Conservation (phyloP, 2,888 invertebrate species). For the Lasioglossum leucozonium region DNA sequence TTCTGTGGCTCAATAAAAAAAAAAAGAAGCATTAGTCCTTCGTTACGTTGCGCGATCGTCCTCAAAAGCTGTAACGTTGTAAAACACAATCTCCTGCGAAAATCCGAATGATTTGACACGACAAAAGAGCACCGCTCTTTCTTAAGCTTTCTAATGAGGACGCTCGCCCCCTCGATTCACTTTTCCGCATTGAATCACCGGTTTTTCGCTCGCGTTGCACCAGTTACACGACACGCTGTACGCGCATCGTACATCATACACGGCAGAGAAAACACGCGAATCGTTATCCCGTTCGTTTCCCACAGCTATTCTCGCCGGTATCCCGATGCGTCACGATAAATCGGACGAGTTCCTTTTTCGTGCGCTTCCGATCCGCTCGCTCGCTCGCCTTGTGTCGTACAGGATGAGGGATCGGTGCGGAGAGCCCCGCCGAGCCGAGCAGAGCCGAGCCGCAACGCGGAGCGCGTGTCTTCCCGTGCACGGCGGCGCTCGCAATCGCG, state of each 20-base stretch:
- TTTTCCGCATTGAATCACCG: not conserved
- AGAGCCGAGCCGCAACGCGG: conserved; percentile 37
- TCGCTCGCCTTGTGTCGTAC: conserved; percentile 44
- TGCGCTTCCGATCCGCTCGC: conserved; percentile 39
- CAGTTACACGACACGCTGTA: conserved; percentile 11
- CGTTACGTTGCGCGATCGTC: no score
- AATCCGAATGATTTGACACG: not conserved
- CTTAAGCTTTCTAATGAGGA: not conserved
- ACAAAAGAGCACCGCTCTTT: not conserved
- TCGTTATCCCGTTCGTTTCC: conserved; percentile 62
- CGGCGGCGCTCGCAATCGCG: conserved; percentile 57
- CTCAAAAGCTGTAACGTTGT: no score
- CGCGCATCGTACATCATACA: conserved; percentile 49
- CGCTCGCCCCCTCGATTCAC: not conserved
- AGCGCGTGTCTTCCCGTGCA: conserved; percentile 47
- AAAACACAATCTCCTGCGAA: not conserved
- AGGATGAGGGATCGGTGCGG: conserved; percentile 34
- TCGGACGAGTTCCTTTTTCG: conserved; percentile 66
- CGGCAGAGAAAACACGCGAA: conserved; percentile 48
- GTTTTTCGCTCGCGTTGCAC: conserved; percentile 32
- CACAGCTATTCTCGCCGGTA: conserved; percentile 59
- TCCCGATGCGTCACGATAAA: conserved; percentile 61
- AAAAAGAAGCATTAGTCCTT: no score
- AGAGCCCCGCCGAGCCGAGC: no score
- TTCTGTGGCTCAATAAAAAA: no score